A percentile compares a stretch with the other conserved stretches of the same genome.
Conservation (phyloP, 2,797 vertebrate species). For the Chlorospingus semifuscus region DNA sequence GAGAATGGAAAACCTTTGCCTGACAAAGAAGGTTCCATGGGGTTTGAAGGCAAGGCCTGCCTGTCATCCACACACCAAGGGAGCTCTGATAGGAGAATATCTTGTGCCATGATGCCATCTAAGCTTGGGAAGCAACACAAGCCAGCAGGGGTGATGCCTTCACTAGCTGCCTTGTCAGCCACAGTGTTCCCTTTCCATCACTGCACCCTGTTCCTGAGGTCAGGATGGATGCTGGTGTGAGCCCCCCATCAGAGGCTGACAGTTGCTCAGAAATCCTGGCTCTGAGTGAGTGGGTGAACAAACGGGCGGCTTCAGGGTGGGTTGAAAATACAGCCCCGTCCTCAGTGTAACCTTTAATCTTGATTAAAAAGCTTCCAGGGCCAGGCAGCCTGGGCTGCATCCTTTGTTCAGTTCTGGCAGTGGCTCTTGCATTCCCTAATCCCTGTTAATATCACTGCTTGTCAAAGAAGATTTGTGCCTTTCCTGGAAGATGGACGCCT, state of each 20-base stretch:
- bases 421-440: constrained; percentile 32
- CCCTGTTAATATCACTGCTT: constrained; percentile 54
- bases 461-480: constrained; percentile 61
- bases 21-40: rapidly evolving
- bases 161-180: neutral
- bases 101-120: neutral
- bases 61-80: rapidly evolving
- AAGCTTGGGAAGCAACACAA: neutral
- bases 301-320: rapidly evolving
- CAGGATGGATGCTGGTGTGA: neutral
- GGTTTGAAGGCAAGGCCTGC: neutral
- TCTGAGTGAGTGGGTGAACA: neutral
- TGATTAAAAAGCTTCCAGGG: constrained; percentile 13
- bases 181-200: neutral
- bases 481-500: constrained; percentile 15
- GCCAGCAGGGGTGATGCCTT: neutral
- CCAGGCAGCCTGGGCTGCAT: neutral
- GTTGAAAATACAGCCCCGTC: neutral
- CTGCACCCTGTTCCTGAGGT: neutral
- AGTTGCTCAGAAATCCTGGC: neutral
- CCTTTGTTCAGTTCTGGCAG: neutral
- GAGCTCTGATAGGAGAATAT: neutral
- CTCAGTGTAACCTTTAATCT: neutral
- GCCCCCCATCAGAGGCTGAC: neutral
- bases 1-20: neutral